Conservation (phyloP, 2,113 vertebrate genomes). For the Amphilophus citrinellus region DNA sequence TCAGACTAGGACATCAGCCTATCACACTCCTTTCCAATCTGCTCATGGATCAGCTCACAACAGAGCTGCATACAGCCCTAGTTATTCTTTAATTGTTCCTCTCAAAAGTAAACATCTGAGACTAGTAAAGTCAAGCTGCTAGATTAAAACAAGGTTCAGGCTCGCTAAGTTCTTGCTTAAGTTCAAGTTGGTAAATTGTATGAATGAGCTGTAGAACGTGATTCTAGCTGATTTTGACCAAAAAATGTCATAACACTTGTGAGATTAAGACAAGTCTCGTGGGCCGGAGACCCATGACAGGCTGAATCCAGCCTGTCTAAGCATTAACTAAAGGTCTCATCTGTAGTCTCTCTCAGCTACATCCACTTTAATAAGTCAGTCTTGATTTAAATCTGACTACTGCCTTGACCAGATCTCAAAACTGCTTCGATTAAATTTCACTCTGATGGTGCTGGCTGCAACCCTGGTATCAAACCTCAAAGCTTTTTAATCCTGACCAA, state of each 20-base stretch:
- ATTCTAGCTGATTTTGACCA: not conserved
- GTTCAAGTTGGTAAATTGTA: not conserved
- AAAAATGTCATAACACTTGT: too few species aligned
- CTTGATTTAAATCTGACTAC: not conserved
- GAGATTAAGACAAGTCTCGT: too few species aligned
- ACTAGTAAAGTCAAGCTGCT: not conserved
- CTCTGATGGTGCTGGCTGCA: not conserved
- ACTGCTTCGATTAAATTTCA: not conserved
- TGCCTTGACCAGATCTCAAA: not conserved
- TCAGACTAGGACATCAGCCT: constrained; percentile 14
- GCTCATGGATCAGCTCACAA: constrained; percentile 46
- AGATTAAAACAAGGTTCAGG: not conserved
- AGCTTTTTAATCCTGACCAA: not conserved
- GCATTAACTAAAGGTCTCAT: not conserved
- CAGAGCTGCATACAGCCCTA: not conserved
- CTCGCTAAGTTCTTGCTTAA: not conserved
- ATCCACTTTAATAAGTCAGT: not conserved
- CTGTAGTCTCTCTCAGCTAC: not conserved
- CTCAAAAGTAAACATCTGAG: not conserved
- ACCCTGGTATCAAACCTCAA: not conserved
- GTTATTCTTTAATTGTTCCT: not conserved
- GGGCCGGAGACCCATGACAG: too few species aligned
- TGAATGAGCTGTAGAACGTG: not conserved
- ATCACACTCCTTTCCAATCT: constrained; percentile 40
- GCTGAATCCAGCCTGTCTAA: too few species aligned